Base-by-base conservation (phyloP, 2,888 invertebrate species). In the Lysandra bellargus region DNA sequence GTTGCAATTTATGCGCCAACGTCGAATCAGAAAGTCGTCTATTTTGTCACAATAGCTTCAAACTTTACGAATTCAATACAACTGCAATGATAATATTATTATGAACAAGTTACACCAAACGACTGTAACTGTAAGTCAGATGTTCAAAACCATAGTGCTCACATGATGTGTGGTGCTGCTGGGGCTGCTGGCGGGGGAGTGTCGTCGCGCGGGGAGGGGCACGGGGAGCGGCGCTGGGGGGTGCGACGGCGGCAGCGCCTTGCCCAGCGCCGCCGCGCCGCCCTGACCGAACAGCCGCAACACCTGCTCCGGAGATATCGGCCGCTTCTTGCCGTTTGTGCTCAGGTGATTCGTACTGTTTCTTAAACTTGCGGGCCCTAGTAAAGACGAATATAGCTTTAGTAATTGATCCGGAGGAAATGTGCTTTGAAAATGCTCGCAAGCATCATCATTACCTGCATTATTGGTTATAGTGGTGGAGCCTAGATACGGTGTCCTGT, bases 251-350 rank as follows among this genome's bases (percentile, higher is more conserved):
- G 94, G 94, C 83, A 94, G 86, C 0, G 94, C 94, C 82, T 94
- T 94, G 84, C 94, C 94, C 81, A 94, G 87, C 82, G 94, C 93
- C 76, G 94, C 93, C 17, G 94, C 91, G 14, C 93, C 93, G 33
- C 94, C 94, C 84, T 95, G 95, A 82, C 96, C 96, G 85, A 96
- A 96, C 88, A 96, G 89, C 89, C 96, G 95, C 85, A 97, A 92
- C 86, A 96, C 96, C 94, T 98, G 98, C 94, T 98, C 98, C 82
- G 98, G 98, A 77, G 98, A 98, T 84, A 98, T 98, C 82, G 97
- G 97, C 81, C 97, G 95, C 90, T 97, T 97, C 92, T 97, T 97
- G 88, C 95, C 95, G 88, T 96, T 95, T 69, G 95, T 95, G 86
- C 96, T 95, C 84, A 95, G 90, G 87, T 95, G 95, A 83, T 90